phyloP scores from a whole-genome alignment of 30 jellyfish, hydroid and myxozoan species.

The Mastigias papua region DNA sequence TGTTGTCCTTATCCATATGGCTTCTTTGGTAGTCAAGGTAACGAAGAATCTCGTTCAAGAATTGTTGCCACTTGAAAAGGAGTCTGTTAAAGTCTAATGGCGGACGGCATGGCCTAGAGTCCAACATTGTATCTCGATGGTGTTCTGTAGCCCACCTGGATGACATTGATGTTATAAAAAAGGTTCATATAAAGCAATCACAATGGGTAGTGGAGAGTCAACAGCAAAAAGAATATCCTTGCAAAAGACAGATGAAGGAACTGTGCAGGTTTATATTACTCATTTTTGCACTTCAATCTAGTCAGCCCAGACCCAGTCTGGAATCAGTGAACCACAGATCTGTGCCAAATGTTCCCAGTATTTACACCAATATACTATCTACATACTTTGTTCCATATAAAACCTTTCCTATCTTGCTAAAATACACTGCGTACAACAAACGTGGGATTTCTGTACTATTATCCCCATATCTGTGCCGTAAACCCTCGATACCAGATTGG shows the following conservation, averaged over 20 bases:
- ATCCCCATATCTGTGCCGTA: too few species aligned
- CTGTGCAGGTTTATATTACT: conserved; percentile 73
- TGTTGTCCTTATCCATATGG: conserved; percentile 19
- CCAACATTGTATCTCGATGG: not conserved
- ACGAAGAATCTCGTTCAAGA: conserved; percentile 34
- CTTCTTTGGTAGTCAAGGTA: conserved; percentile 34
- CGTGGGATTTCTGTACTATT: too few species aligned
- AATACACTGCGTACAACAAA: too few species aligned
- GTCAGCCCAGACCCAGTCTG: too few species aligned
- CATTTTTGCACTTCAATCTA: too few species aligned
- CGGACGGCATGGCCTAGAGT: not conserved
- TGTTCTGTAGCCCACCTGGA: not conserved
- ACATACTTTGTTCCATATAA: too few species aligned
- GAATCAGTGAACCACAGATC: too few species aligned
- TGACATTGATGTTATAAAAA: not conserved
- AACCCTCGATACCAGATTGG: too few species aligned
- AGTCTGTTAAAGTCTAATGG: not conserved
- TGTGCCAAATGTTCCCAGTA: too few species aligned
- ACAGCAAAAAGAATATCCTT: conserved; percentile 84
- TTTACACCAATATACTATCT: too few species aligned
- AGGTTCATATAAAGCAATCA: not conserved
- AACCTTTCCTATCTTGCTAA: too few species aligned
- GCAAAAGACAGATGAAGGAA: conserved; percentile 86
- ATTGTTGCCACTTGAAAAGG: not conserved
- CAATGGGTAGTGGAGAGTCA: conserved; percentile 92